These are phyloP conservation scores for Parazoanthus swiftii DNA, from an alignment of 92 coral and sea anemone genomes.

Conservation along the genomic window DNA sequence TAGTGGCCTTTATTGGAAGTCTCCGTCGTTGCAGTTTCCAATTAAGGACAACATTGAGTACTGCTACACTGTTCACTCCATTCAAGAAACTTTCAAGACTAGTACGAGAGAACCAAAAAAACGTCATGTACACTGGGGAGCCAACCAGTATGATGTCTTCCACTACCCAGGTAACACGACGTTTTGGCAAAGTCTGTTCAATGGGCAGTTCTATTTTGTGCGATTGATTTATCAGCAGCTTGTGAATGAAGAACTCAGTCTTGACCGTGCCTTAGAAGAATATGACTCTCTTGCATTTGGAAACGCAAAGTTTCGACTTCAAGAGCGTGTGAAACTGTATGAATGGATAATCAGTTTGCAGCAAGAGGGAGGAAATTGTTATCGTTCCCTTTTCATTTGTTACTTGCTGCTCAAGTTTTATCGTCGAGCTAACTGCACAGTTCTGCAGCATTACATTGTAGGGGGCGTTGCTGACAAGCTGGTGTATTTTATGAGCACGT, in stretches of 20 bases:
- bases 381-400: conserved; percentile 47
- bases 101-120: not conserved
- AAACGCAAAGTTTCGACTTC: not conserved
- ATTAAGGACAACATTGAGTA: conserved; percentile 33
- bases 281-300: conserved; percentile 71
- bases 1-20: conserved; percentile 52
- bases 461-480: conserved; percentile 29
- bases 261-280: conserved; percentile 51
- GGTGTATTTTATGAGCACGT: not conserved
- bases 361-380: not conserved
- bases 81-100: not conserved
- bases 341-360: conserved; percentile 31
- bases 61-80: conserved; percentile 42
- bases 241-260: not conserved
- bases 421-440: not conserved
- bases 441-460: not conserved
- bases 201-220: conserved; percentile 64
- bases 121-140: conserved; percentile 3
- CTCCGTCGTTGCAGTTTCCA: conserved; percentile 24
- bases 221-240: conserved; percentile 46
- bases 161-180: not conserved
- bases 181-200: conserved; percentile 24
- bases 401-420: conserved; percentile 54
- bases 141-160: conserved; percentile 68
- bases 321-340: not conserved